Evolutionary conservation across 2,888 invertebrate genomes (phyloP).

Genomic region (Mesodorylaimus sp.): DNA sequence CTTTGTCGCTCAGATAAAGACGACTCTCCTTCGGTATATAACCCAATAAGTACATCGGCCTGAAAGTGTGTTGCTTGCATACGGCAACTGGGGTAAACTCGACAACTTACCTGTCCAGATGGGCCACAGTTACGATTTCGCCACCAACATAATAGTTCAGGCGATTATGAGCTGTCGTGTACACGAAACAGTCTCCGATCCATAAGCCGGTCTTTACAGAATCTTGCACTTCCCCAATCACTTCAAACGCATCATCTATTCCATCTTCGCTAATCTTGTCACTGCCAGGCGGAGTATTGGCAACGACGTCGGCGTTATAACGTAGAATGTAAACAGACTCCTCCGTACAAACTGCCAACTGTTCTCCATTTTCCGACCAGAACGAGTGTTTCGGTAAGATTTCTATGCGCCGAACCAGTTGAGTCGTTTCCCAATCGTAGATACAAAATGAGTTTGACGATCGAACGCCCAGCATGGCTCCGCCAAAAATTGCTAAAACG

Average conservation of each 20-base stretch:
- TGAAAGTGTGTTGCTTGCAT: slow-evolving; percentile 17
- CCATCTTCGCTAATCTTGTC: slow-evolving; percentile 63
- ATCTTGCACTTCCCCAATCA: slow-evolving; percentile 65
- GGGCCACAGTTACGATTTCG: slow-evolving; percentile 92
- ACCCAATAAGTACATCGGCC: slow-evolving; percentile 86
- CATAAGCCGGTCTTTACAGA: slow-evolving; percentile 80
- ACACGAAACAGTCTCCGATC: slow-evolving; percentile 99
- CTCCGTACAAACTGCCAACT: slow-evolving; percentile 82
- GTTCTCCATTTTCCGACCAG: slow-evolving; percentile 86
- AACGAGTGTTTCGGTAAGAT: slow-evolving; percentile 73
- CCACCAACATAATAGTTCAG: slow-evolving; percentile 98
- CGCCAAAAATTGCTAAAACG: slow-evolving; percentile 60
- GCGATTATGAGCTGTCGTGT: slow-evolving; percentile 87
- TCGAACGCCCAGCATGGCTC: slow-evolving; percentile 69
- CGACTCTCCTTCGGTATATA: slow-evolving; percentile 78
- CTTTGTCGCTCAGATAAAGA: slow-evolving; percentile 88
- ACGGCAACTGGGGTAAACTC: no score
- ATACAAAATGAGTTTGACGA: slow-evolving; percentile 79
- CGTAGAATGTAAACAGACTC: slow-evolving; percentile 81
- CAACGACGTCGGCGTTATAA: slow-evolving; percentile 65
- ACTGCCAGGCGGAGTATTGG: slow-evolving; percentile 51
- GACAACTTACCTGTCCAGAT: slow-evolving; percentile 55
- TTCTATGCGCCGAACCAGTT: slow-evolving; percentile 80
- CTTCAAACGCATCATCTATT: slow-evolving; percentile 80
- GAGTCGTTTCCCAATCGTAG: slow-evolving; percentile 90